Evolutionary conservation across 2,888 invertebrate species (phyloP), one percentile per base, ranked within the genome.

Genomic region (Tridacna crocea): DNA sequence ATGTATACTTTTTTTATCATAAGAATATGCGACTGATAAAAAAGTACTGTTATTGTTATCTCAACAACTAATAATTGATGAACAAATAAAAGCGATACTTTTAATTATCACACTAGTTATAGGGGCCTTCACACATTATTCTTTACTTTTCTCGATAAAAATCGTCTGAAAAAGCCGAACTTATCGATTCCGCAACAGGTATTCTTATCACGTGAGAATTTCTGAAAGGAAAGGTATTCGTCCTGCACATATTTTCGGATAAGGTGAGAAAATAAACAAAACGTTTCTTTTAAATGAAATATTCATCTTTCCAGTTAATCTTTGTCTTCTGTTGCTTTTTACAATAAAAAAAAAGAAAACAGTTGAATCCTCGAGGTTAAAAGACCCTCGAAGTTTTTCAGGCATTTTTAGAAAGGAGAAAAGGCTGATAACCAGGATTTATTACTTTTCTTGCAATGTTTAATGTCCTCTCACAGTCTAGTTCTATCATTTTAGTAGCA

Each of bases 61-160:
- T 55, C 1, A 65, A 65, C 26, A 65, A 27, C 17, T 10, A 65
- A 17, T 65, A 65, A 65, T 65, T 27, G 17, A 65, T 17, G 10
- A 65, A 65, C 26, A 48, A 63, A 78, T 73, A 72, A 26, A 75
- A 76, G 48, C 72, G 66, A 68, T 75, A 73, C 78, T 75, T 72
- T 61, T 72, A 61, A 78, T 75, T 82, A 76, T 66, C 82, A 47
- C 79, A 24, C 27, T 60, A 58, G 55, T 78, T 76, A 76, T 72
- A 36, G 46, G 48, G 58, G n/a, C 72, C 48, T 79, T 82, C 78
- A 47, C 82, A 73, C 82, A 22, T 75, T 22, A 24, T 58, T 73
- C 11, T 72, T 48, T 51, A 72, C 24, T n/a, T 72, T 65, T 65
- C 22, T 11, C 65, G 65, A 65, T 65, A 65, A 65, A 27, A 65